Conservation (phyloP, 2,797 vertebrate species). For the Sciurus vulgaris region DNA sequence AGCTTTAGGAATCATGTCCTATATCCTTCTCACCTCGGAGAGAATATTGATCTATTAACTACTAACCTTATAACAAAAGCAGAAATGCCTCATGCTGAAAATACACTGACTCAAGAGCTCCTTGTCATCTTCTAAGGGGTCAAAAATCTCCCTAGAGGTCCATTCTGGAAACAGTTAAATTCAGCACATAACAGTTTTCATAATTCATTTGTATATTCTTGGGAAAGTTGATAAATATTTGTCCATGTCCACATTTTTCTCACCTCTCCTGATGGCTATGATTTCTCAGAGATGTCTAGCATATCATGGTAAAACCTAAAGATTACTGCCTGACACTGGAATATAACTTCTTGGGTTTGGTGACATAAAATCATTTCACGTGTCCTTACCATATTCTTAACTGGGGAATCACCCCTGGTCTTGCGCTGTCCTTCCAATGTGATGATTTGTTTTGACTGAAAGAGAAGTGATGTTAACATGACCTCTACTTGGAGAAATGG, state of each 20-base stretch:
- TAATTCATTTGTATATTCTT: constrained; percentile 9
- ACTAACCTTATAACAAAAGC: background rate
- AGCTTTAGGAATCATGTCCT: background rate
- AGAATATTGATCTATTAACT: constrained; percentile 40
- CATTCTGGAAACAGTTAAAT: constrained; percentile 21
- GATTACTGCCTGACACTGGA: background rate
- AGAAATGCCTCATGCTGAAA: constrained; percentile 7
- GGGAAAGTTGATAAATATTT: constrained; percentile 34
- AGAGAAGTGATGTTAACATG: background rate
- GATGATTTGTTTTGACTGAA: background rate
- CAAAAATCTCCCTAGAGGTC: background rate
- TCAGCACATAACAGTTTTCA: background rate
- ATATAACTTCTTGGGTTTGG: background rate
- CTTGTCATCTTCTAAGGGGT: background rate
- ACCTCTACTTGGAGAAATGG: constrained; percentile 27
- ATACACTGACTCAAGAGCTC: background rate
- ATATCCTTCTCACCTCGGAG: constrained; percentile 27
- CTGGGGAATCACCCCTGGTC: background rate
- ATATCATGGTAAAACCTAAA: background rate
- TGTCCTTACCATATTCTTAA: background rate
- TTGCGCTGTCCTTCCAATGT: background rate
- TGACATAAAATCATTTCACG: background rate
- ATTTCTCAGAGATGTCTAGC: constrained; percentile 14
- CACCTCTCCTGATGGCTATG: constrained; percentile 35
- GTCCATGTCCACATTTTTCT: constrained; percentile 35